Percentiles rank a stretch among this genome's conserved stretches.
Conservation (phyloP, 2,888 invertebrate species). For the Automeris io region DNA sequence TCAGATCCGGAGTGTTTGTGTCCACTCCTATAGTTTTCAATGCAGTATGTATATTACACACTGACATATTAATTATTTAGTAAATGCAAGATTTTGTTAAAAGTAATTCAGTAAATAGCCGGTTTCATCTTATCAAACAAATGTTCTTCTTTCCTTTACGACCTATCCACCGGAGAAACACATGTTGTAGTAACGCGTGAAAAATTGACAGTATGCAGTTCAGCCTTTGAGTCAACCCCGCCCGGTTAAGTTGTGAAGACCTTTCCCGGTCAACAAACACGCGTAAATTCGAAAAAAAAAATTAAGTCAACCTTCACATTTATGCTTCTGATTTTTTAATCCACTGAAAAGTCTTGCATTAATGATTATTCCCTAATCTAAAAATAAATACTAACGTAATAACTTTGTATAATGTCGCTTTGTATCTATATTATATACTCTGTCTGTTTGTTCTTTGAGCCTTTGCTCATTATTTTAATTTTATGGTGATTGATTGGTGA, state of each 20-base stretch:
- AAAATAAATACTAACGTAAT: too few relatives aligned
- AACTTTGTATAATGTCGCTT: too few relatives aligned
- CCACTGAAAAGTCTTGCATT: not conserved
- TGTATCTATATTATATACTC: too few relatives aligned
- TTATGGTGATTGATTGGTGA: too few relatives aligned
- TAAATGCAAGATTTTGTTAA: not conserved
- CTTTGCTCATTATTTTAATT: too few relatives aligned
- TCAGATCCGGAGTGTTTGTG: constrained; percentile 37
- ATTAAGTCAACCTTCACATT: not conserved
- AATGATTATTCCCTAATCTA: too few relatives aligned
- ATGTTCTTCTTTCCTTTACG: too few relatives aligned
- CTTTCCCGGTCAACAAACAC: too few relatives aligned
- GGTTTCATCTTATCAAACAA: constrained; percentile 26
- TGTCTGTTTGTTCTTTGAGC: too few relatives aligned
- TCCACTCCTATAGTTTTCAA: constrained; percentile 30
- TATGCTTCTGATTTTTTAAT: constrained; percentile 12
- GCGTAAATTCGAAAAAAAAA: too few relatives aligned
- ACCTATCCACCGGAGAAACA: constrained; percentile 8
- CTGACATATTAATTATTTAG: constrained; percentile 24
- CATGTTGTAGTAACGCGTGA: constrained; percentile 18
- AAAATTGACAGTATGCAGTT: constrained; percentile 1
- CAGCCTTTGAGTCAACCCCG: too few relatives aligned
- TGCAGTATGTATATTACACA: constrained; percentile 23
- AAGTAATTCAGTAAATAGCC: constrained; percentile 9
- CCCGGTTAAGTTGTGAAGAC: too few relatives aligned